Conservation (phyloP, 2,797 vertebrate species). For the Pipistrellus kuhlii region DNA sequence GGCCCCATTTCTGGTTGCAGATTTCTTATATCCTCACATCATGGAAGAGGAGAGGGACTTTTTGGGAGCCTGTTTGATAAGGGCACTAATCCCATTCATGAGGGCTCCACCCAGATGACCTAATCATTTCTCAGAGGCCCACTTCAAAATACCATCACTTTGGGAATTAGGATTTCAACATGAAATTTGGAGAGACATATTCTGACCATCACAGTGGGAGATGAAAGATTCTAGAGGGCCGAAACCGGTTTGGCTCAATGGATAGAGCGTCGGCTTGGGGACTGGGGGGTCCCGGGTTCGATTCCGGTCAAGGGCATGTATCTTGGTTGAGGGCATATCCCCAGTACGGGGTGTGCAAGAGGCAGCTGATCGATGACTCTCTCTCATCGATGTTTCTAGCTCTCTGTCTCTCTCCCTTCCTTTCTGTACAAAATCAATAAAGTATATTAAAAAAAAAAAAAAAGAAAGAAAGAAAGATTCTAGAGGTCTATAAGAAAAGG, state of each 20-base stretch:
- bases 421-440: no score
- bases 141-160: background rate
- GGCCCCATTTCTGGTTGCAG: background rate
- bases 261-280: no score
- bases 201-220: constrained; percentile 36
- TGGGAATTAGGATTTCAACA: background rate
- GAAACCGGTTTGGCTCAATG: no score
- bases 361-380: no score
- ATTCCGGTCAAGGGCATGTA: no score
- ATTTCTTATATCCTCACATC: background rate
- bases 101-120: background rate
- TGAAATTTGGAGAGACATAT: background rate
- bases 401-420: no score
- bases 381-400: no score
- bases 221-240: constrained; percentile 82
- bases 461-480: no score
- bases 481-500: constrained; percentile 80
- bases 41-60: background rate
- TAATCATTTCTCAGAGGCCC: background rate
- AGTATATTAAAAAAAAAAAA: no score
- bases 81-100: background rate
- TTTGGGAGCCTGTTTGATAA: background rate
- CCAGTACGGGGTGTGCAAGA: no score
- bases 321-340: no score
- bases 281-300: no score